Evolutionary conservation across 2,888 invertebrate genomes (phyloP), one percentile per base, ranked within the genome.

Genomic region (Drosophila paramelanica): DNA sequence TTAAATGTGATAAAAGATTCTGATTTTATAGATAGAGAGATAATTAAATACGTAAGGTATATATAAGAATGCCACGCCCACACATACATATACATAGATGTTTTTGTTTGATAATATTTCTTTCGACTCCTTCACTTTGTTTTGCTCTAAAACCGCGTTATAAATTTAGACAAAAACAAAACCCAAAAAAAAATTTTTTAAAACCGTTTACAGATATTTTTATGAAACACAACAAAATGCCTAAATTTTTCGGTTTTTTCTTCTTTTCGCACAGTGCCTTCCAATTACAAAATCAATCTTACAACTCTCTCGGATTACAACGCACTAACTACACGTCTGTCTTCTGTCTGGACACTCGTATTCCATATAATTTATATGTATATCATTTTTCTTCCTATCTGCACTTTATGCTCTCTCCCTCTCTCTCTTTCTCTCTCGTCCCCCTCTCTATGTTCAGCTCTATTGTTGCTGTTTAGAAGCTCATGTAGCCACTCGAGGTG

Each of bases 401-500:
- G 8, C 31, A 27, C 27, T 6, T 10, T 23, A 11, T 23, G 10
- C 17, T 20, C 27, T 13, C 27, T n/a, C 13, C 14, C 25, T 23
- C 25, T 33, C 17, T 41, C 17, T 14, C 10, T 10, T n/a, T 41
- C 57, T 41, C n/a, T 39, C 39, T 14, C 39, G 39, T 4, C 3
- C 23, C 23, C 23, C 0, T 23, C 4, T 23, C 23, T 4, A 23
- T 4, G 0, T 23, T 4, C 4, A 4, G 4, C 25, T 42, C 27
- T 23, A 27, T 23, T 14, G 13, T 42, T 50, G 8, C 36, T 7
- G 17, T 13, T 78, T 86, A 86, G 68, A 86, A 86, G 72, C 85
- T 86, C 88, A 86, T 70, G 93, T 98, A 98, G 38, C 98, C 98
- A 81, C 96, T 94, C 55, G 96, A 95, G 91, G 95, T 96, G 90